Conservation (phyloP, 2,888 invertebrate genomes). For the Pristionchus exspectatus region DNA sequence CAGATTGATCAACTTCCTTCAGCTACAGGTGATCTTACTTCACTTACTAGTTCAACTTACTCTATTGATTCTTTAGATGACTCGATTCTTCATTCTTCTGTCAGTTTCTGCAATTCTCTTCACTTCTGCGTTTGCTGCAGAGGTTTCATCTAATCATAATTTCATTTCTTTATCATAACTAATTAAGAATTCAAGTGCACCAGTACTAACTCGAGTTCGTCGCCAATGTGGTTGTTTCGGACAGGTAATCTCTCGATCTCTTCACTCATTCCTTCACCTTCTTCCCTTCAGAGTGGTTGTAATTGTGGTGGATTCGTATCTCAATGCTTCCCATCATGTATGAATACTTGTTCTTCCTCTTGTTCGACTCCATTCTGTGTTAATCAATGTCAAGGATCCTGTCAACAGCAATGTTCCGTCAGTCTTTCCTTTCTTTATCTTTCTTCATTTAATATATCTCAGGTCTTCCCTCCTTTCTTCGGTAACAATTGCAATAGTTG, state of each 20-base stretch:
- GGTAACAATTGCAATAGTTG: slow-evolving; percentile 19
- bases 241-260: background rate
- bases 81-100: slow-evolving; percentile 11
- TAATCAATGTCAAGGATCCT: background rate
- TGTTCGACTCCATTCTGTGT: slow-evolving; percentile 10
- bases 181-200: background rate
- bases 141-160: background rate
- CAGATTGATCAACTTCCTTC: background rate
- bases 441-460: background rate
- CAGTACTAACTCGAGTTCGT: background rate
- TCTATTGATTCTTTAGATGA: background rate
- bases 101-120: background rate
- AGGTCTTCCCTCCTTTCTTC: slow-evolving; percentile 12
- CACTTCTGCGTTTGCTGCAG: background rate
- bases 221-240: slow-evolving; percentile 30
- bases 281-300: slow-evolving; percentile 13
- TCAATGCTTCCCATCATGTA: background rate
- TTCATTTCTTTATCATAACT: background rate
- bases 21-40: background rate
- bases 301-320: slow-evolving; percentile 21
- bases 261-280: background rate
- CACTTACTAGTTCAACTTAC: background rate
- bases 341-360: slow-evolving; percentile 24
- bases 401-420: background rate
- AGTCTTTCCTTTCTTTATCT: background rate